Base-by-base conservation (phyloP, 1,140 invertebrate species). In the Pseudoatta argentina region DNA sequence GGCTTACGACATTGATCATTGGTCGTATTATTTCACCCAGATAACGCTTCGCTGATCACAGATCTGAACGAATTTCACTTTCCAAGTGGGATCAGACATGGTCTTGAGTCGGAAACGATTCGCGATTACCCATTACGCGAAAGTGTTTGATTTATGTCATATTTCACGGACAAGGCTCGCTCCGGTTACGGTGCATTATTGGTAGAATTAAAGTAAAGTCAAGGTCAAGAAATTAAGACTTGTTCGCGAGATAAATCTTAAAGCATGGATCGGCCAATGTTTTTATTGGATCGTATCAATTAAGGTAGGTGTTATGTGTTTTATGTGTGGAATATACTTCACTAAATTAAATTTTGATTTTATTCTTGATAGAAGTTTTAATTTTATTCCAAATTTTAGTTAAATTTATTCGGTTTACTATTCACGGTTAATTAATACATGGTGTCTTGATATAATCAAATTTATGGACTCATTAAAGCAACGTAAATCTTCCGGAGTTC, bases 11-110 rank as follows among this genome's bases (percentile, higher is more conserved):
- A 81, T 14, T 71, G 48, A 71, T 81, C 77, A 55, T 69, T 55
- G 30, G 27, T 16, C 30, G 16, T 81, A 30, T 81, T 71, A 81
- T 81, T 81, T 81, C 64, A 81, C 77, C 64, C 67, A 71, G 77
- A 81, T 81, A 81, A 81, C 64, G 77, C 64, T 81, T 39, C 64
- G 64, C 48, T 39, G 48, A 81, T 55, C 30, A 12, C 59, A 34
- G 21, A 81, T 71, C 67, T 30, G 64, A 71, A 39, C 30, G 21
- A 71, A 81, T 81, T 81, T 81, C 77, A 81, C 77, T 81, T 81
- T 81, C 48, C 48, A 81, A 39, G 27, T 14, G 14, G 6, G 61
- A 66, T 51, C 44, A 30, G 39, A 39, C 51, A 53, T 27, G 48
- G 48, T 79, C 34, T 44, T 24, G 34, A 16, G 7, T n/a, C 39